Evolutionary conservation across 2,113 vertebrate species (phyloP), one percentile per base, ranked within the genome.

Genomic region (Crotalus helleri): DNA sequence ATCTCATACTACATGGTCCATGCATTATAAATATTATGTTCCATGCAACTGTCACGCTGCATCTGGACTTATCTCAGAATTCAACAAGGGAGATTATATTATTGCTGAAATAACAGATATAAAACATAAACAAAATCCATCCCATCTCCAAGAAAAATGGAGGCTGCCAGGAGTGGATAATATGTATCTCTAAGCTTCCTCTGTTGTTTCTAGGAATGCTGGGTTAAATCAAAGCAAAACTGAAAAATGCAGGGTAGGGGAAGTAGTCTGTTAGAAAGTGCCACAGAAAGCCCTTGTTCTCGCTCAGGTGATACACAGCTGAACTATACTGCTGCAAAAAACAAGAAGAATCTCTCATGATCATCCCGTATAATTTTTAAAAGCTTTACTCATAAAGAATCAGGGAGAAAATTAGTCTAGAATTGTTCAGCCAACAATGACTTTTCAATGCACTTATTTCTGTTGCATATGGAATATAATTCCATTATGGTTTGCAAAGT

Each of bases 61-160:
- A 58, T 6, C 85, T 90, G 93, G 93, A 92, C 74, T 93, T 93
- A 92, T 88, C 90, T 19, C 9, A n/a, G 74, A 81, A n/a, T 26
- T 49, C 58, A 44, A 24, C 92, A 89, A 61, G 87, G 92, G 55
- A 96, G 94, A 92, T 91, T 91, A 24, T 94, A 88, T 95, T 96
- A 96, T 96, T 96, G 96, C 96, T 96, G 95, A 93, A 94, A 92
- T 92, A 33, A 97, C 39, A 17, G 92, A 24, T 86, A 57, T 58
- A 92, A 90, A 92, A 92, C 64, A 74, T 91, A 87, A 29, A 49
- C 23, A 19, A 89, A 57, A 58, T 89, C 57, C 21, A 39, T 57
- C n/a, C 51, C 87, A 88, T 11, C 26, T 21, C 29, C 49, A 74
- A 53, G 88, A 51, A 90, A 89, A 74, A 53, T 90, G 92, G 69